Conservation (phyloP, 2,888 invertebrate genomes). For the Dolichomitus sp. region DNA sequence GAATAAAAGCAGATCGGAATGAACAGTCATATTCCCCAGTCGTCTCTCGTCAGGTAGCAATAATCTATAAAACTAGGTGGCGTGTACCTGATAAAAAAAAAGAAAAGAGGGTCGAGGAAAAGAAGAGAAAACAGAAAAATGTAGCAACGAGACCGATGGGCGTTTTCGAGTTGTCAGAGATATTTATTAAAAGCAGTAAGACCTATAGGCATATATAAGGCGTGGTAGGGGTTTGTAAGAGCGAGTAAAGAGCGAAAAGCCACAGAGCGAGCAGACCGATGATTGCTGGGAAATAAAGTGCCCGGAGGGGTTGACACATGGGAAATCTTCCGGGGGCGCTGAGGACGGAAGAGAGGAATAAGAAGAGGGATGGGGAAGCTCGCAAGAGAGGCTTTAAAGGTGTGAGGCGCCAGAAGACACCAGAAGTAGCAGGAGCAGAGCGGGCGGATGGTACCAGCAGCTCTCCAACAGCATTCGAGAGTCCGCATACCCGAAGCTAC, state of each 20-base stretch:
- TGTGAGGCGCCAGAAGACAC: constrained; percentile 41
- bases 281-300: constrained; percentile 69
- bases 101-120: not conserved
- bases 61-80: constrained; percentile 51
- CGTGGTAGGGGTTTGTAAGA: constrained; percentile 28
- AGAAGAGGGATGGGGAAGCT: not conserved
- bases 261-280: constrained; percentile 56
- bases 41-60: constrained; percentile 56
- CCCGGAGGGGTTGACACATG: constrained; percentile 69
- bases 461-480: constrained; percentile 48
- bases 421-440: constrained; percentile 22
- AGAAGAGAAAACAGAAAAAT: constrained; percentile 36
- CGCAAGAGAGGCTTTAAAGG: constrained; percentile 19
- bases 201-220: constrained; percentile 53
- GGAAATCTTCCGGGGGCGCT: constrained; percentile 64
- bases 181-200: constrained; percentile 63
- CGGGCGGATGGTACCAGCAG: constrained; percentile 23
- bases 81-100: constrained; percentile 26
- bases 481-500: constrained; percentile 11
- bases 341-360: constrained; percentile 35
- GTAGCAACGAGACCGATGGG: constrained; percentile 48
- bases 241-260: constrained; percentile 38
- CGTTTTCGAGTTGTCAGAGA: constrained; percentile 41
- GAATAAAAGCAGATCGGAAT: constrained; percentile 54
- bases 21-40: constrained; percentile 62